Evolutionary conservation across 1,140 invertebrate species (phyloP).

Genomic region (Cherax destructor): DNA sequence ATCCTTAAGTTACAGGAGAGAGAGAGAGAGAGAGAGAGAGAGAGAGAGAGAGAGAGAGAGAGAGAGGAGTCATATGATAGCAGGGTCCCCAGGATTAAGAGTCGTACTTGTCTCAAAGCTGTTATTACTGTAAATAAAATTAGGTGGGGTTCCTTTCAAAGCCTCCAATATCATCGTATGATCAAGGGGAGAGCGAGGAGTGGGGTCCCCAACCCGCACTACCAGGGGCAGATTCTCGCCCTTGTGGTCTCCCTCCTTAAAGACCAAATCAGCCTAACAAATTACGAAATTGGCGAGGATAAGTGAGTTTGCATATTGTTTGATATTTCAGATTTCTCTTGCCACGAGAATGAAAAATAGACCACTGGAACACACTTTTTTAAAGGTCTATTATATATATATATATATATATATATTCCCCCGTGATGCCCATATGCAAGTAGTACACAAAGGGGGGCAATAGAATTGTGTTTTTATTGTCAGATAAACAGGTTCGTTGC

Average conservation of each 20-base stretch:
- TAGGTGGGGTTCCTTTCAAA: slow-evolving; percentile 55
- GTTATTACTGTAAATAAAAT: slow-evolving; percentile 65
- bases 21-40: slow-evolving; percentile 33
- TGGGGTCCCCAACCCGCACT: background rate
- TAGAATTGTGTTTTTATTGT: too few relatives aligned
- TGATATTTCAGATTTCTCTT: slow-evolving; percentile 12
- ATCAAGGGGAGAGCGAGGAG: slow-evolving; percentile 27
- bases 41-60: slow-evolving; percentile 41
- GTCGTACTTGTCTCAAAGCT: slow-evolving; percentile 53
- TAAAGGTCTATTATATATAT: background rate
- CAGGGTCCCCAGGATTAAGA: slow-evolving; percentile 43
- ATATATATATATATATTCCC: too few relatives aligned
- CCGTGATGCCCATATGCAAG: too few relatives aligned
- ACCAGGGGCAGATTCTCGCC: background rate
- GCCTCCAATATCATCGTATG: slow-evolving; percentile 56
- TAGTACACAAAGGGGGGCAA: too few relatives aligned
- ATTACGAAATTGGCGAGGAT: slow-evolving; percentile 34
- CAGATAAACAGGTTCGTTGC: too few relatives aligned
- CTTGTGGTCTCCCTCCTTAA: background rate
- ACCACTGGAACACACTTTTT: background rate
- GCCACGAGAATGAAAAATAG: background rate
- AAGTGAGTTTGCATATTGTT: slow-evolving; percentile 38
- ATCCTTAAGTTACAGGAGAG: background rate
- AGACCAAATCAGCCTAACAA: slow-evolving; percentile 21
- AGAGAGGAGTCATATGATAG: slow-evolving; percentile 13